Conservation (phyloP, 2,888 invertebrate genomes). For the Ornithoptera alexandrae region DNA sequence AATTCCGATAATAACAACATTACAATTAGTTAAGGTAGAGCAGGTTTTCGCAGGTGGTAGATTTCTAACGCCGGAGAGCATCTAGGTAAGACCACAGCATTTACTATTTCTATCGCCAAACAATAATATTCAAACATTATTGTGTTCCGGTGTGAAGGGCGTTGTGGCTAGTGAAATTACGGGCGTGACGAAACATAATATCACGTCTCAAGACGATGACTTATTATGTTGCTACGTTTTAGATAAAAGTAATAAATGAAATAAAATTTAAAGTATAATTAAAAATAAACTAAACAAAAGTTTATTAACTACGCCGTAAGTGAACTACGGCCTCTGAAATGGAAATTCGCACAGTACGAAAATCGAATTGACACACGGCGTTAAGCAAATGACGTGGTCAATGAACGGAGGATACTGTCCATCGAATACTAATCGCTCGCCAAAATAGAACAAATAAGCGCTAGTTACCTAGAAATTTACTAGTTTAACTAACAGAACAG, state of each 20-base stretch:
- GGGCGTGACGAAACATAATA: too few relatives aligned
- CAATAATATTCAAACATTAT: too few relatives aligned
- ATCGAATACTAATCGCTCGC: constrained; percentile 72
- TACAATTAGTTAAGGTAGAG: too few relatives aligned
- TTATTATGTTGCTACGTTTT: too few relatives aligned
- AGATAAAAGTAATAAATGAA: background rate
- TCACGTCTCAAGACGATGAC: too few relatives aligned
- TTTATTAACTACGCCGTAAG: constrained; percentile 5
- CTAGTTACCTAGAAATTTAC: constrained; percentile 1
- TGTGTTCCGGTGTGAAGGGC: too few relatives aligned
- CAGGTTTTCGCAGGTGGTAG: too few relatives aligned
- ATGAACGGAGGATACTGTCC: constrained; percentile 50
- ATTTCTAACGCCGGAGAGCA: too few relatives aligned
- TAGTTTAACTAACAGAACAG: background rate
- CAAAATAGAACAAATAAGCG: constrained; percentile 25
- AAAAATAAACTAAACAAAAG: background rate
- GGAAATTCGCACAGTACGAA: constrained; percentile 54
- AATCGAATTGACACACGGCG: constrained; percentile 80
- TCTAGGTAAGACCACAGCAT: too few relatives aligned
- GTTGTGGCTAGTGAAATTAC: too few relatives aligned
- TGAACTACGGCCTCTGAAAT: constrained; percentile 20
- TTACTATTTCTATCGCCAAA: too few relatives aligned
- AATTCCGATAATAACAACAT: too few relatives aligned
- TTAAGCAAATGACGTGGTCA: constrained; percentile 78
- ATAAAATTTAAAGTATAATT: background rate